These are phyloP conservation scores for Pangasius krempfi DNA, from an alignment of 2,797 vertebrate species.

Conservation along the genomic window DNA sequence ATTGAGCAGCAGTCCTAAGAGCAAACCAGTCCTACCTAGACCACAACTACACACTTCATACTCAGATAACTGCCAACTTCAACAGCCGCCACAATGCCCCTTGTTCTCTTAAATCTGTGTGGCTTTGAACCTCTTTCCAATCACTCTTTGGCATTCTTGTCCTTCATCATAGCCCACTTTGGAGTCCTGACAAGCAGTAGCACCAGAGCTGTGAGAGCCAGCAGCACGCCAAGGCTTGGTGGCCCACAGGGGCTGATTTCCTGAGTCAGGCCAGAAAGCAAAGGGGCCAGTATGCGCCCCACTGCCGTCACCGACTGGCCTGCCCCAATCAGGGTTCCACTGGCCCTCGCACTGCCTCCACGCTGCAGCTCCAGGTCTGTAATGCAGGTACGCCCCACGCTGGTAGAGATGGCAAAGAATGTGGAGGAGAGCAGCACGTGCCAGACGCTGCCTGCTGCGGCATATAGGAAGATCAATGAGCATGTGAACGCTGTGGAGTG, in stretches of 20 bases:
- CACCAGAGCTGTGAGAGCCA: slow-evolving; percentile 83
- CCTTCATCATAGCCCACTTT: slow-evolving; percentile 66
- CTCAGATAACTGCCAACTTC: neutral
- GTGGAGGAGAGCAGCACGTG: slow-evolving; percentile 84
- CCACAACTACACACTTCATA: neutral
- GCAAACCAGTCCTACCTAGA: neutral
- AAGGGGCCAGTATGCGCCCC: slow-evolving; percentile 84
- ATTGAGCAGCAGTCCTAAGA: neutral
- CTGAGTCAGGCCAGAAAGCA: slow-evolving; percentile 90
- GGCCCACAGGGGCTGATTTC: slow-evolving; percentile 93
- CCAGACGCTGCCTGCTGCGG: slow-evolving; percentile 75
- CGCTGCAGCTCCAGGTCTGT: slow-evolving; percentile 87
- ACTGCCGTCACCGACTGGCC: slow-evolving; percentile 94
- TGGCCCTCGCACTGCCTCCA: slow-evolving; percentile 81
- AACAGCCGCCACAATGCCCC: slow-evolving; percentile 19
- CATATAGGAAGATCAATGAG: slow-evolving; percentile 80
- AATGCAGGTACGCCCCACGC: slow-evolving; percentile 87
- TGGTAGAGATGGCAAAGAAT: slow-evolving; percentile 89
- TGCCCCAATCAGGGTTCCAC: slow-evolving; percentile 87
- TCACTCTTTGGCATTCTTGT: slow-evolving; percentile 50
- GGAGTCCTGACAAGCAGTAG: slow-evolving; percentile 80
- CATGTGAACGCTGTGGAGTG: slow-evolving; percentile 87
- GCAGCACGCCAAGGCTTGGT: slow-evolving; percentile 80
- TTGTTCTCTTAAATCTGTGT: slow-evolving; percentile 8
- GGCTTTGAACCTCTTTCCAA: neutral